Conservation (phyloP, 1,140 invertebrate species). For the Zaprionus ornatus region DNA sequence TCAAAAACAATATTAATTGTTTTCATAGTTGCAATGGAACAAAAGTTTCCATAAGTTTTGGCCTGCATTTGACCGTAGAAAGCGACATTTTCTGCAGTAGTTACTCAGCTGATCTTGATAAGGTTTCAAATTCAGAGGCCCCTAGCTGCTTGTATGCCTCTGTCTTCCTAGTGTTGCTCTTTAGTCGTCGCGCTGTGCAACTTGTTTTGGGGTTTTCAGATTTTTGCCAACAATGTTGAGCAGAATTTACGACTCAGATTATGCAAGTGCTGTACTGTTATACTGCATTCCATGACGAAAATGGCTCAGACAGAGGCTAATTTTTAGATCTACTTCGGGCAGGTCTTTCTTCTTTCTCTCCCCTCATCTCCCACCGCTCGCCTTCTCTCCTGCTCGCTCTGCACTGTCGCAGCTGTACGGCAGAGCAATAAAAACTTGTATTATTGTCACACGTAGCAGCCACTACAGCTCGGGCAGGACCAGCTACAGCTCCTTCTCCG, state of each 20-base stretch:
- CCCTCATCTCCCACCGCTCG: constrained; percentile 44
- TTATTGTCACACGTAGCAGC: constrained; percentile 78
- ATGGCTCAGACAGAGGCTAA: constrained; percentile 42
- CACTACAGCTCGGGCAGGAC: constrained; percentile 37
- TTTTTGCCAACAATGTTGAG: constrained; percentile 40
- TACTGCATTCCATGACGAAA: constrained; percentile 22
- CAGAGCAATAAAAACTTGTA: constrained; percentile 79
- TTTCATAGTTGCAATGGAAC: no score
- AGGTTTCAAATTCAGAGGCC: no score
- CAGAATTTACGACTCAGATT: constrained; percentile 50
- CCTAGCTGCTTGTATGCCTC: background rate
- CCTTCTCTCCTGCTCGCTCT: background rate
- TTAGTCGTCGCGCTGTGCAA: background rate
- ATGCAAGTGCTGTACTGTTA: constrained; percentile 4
- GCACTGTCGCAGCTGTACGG: constrained; percentile 68
- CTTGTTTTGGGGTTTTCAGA: background rate
- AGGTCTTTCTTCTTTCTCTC: constrained; percentile 32
- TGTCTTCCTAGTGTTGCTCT: background rate
- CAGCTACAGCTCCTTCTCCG: background rate
- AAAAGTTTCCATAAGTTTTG: no score
- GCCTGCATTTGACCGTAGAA: no score
- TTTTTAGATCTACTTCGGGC: constrained; percentile 67
- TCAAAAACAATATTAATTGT: no score
- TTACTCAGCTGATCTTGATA: no score
- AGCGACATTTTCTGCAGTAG: fast-evolving